Conservation (phyloP, 2,797 vertebrate species). For the Halcyon leucocephala region DNA sequence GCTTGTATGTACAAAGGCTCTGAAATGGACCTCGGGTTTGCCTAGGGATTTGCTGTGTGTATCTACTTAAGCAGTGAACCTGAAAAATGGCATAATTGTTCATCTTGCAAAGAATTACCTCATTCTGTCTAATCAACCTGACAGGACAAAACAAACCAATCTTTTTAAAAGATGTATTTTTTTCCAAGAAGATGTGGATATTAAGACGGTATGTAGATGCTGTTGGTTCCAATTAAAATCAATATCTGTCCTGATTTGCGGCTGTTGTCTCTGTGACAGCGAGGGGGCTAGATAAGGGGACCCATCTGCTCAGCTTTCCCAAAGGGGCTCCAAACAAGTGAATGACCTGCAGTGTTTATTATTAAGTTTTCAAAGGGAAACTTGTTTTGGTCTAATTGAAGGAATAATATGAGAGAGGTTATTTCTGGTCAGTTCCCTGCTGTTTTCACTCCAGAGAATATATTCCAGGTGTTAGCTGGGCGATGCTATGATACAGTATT, state of each 20-base stretch:
- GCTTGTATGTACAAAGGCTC: conserved; percentile 16
- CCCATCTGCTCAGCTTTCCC: conserved; percentile 81
- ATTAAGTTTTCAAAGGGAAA: conserved; percentile 87
- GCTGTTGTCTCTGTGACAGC: conserved; percentile 79
- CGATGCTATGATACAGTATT: conserved; percentile 47
- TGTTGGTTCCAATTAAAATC: conserved; percentile 86
- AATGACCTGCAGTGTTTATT: conserved; percentile 86
- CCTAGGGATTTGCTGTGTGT: conserved; percentile 39
- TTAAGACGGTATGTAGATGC: conserved; percentile 78
- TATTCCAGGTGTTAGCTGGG: conserved; percentile 82
- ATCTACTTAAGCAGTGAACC: conserved; percentile 65
- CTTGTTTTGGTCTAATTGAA: conserved; percentile 88
- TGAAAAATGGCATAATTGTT: conserved; percentile 62
- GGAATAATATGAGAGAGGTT: conserved; percentile 83
- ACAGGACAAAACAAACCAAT: conserved; percentile 54
- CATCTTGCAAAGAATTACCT: conserved; percentile 61
- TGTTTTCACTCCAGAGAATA: conserved; percentile 85
- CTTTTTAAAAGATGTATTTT: conserved; percentile 41
- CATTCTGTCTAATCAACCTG: conserved; percentile 71
- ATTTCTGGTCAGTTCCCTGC: conserved; percentile 87
- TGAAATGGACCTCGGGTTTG: conserved; percentile 44
- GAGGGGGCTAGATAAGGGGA: conserved; percentile 77
- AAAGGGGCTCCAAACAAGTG: conserved; percentile 82
- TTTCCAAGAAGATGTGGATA: conserved; percentile 79
- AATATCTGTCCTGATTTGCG: conserved; percentile 81